Base-by-base conservation (phyloP, 2,113 vertebrate species). In the Cinclus cinclus region DNA sequence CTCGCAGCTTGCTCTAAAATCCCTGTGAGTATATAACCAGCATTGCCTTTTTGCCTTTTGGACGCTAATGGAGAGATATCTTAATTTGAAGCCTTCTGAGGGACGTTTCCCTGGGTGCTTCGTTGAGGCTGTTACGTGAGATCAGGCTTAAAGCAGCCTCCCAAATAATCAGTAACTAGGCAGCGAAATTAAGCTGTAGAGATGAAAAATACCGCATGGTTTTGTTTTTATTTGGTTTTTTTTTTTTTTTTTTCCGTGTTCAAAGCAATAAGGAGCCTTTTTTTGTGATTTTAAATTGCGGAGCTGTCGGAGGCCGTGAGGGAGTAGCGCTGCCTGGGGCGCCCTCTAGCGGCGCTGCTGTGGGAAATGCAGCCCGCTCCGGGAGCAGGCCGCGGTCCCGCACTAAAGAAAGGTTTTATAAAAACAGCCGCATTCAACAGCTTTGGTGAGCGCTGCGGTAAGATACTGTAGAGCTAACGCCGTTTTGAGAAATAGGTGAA, bases 271-370 rank as follows among this genome's bases (percentile, higher is more conserved):
- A 41, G 39, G 53, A 56, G 2, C 14, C 25, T 6, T 41, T 82
- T 49, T 37, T 60, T 52, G 65, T 33, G 7, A 50, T 83, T 89
- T 75, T 59, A 0, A 9, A 22, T 35, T 9, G 65, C 23, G 84
- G 20, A 78, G 93, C 88, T 30, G 12, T 11, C 14, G 62, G 21
- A 56, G 84, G 74, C 75, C 3, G n/a, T 42, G 55, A 79, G 58
- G 74, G 82, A 95, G 91, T 94, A 82, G 28, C 76, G 0, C 94
- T 97, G 95, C 90, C 94, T 93, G 55, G 49, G 78, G 92, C 88
- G 93, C 94, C 81, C 97, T 93, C 90, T 97, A 88, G 93, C 91
- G 89, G 88, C 92, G 13, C 65, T 14, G 94, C 94, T 50, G 3
- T 2, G 92, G 76, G 91, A 94, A 94, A 18, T 58, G 94, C 95